Conservation (phyloP, 2,797 vertebrate genomes). For the Sebastes kiyomatsui region DNA sequence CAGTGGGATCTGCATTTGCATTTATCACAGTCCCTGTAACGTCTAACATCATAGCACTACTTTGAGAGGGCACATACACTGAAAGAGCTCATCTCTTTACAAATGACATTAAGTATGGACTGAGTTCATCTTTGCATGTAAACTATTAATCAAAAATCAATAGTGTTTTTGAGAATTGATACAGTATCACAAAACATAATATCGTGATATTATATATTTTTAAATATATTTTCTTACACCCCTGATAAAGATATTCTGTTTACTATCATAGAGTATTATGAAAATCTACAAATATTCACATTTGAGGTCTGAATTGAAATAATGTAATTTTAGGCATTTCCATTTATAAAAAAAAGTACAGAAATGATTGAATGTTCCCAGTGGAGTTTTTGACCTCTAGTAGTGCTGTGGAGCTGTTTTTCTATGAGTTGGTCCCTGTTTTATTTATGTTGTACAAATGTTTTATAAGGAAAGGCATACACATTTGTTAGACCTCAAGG, state of each 20-base stretch:
- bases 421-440: neutral
- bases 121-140: no score
- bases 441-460: neutral
- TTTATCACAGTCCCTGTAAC: no score
- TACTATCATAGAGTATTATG: neutral
- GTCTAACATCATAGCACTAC: no score
- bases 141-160: no score
- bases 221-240: no score
- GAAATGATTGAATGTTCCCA: neutral
- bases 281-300: neutral
- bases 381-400: neutral
- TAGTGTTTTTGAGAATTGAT: no score
- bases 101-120: fast-evolving
- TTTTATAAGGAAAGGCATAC: neutral
- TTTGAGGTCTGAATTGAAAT: neutral
- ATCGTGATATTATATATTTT: no score
- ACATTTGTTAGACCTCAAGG: neutral
- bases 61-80: no score
- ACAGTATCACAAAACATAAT: no score
- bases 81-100: no score
- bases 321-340: neutral
- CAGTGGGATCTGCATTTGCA: no score
- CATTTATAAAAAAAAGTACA: neutral
- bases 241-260: neutral
- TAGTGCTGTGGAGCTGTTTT: neutral